phyloP scores from a whole-genome alignment of 2,888 invertebrate species.

The Andrena camellia region DNA sequence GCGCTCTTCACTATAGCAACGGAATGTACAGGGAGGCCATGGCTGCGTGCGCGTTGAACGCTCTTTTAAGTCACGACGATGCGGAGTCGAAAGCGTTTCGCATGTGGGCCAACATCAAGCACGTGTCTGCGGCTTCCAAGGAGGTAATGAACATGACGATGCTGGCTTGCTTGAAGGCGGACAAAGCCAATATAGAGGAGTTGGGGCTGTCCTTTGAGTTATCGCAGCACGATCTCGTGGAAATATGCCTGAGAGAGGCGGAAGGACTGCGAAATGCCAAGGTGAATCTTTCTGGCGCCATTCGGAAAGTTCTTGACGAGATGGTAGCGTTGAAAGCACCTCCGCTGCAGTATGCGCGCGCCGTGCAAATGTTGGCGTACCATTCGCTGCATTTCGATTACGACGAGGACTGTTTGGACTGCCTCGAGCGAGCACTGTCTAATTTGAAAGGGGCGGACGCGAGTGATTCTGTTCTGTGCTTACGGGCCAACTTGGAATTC shows the following conservation, averaged over 20 bases:
- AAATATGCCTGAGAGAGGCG: slow-evolving; percentile 77
- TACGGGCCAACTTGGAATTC: slow-evolving; percentile 78
- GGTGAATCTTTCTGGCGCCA: slow-evolving; percentile 70
- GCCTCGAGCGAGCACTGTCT: slow-evolving; percentile 63
- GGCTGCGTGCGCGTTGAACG: slow-evolving; percentile 75
- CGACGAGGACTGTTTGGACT: slow-evolving; percentile 57
- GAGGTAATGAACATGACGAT: slow-evolving; percentile 62
- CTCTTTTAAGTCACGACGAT: slow-evolving; percentile 72
- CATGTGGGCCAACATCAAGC: slow-evolving; percentile 79
- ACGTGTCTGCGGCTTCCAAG: slow-evolving; percentile 61
- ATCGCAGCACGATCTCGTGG: slow-evolving; percentile 70
- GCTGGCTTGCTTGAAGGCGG: slow-evolving; percentile 71
- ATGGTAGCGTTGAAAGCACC: slow-evolving; percentile 68
- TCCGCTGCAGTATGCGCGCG: slow-evolving; percentile 69
- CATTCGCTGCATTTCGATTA: slow-evolving; percentile 71
- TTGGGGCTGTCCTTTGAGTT: slow-evolving; percentile 72
- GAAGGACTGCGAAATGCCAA: slow-evolving; percentile 70
- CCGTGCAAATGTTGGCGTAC: slow-evolving; percentile 75
- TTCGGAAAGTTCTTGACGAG: slow-evolving; percentile 72
- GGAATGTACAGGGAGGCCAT: slow-evolving; percentile 76
- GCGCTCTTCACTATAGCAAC: slow-evolving; percentile 65
- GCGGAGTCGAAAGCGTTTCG: slow-evolving; percentile 76
- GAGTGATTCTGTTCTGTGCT: slow-evolving; percentile 56
- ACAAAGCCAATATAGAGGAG: slow-evolving; percentile 64
- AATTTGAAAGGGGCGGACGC: slow-evolving; percentile 59